Conservation (phyloP, 2,888 invertebrate genomes). For the Lepetodrilus schrolli region DNA sequence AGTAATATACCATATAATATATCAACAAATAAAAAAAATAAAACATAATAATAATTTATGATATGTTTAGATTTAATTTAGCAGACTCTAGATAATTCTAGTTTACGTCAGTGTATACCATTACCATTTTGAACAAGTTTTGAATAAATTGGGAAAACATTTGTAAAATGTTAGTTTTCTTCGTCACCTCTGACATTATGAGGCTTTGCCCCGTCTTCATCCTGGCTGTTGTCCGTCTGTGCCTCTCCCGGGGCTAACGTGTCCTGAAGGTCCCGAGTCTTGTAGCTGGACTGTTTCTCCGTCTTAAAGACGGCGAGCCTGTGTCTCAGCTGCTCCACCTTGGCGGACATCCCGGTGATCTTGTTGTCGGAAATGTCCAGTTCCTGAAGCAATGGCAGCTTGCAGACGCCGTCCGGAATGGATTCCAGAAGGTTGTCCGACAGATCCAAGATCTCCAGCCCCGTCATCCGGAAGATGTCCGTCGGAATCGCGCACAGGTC, state of each 20-base stretch:
- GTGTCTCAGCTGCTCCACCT: slow-evolving; percentile 57
- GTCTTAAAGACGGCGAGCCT: slow-evolving; percentile 41
- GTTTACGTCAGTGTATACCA: no score
- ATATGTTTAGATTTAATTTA: no score
- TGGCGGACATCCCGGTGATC: slow-evolving; percentile 63
- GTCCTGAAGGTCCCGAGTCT: slow-evolving; percentile 66
- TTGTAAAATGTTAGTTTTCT: neutral
- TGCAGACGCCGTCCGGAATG: slow-evolving; percentile 69
- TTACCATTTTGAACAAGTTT: neutral
- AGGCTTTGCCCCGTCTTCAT: no score
- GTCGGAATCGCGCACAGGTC: slow-evolving; percentile 65
- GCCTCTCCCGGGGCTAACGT: slow-evolving; percentile 56
- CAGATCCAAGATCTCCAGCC: slow-evolving; percentile 84
- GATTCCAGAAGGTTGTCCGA: slow-evolving; percentile 85
- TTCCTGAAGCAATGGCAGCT: slow-evolving; percentile 62
- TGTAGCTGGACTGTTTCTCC: slow-evolving; percentile 65
- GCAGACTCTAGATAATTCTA: no score
- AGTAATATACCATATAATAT: no score
- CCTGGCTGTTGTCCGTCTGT: slow-evolving; percentile 50
- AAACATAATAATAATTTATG: no score
- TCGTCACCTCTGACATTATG: neutral
- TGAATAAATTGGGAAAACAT: neutral
- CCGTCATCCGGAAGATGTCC: slow-evolving; percentile 70
- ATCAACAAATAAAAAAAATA: no score
- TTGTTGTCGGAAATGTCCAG: slow-evolving; percentile 71